Evolutionary conservation across 2,113 vertebrate species (phyloP).

Genomic region (Phalacrocorax carbo): DNA sequence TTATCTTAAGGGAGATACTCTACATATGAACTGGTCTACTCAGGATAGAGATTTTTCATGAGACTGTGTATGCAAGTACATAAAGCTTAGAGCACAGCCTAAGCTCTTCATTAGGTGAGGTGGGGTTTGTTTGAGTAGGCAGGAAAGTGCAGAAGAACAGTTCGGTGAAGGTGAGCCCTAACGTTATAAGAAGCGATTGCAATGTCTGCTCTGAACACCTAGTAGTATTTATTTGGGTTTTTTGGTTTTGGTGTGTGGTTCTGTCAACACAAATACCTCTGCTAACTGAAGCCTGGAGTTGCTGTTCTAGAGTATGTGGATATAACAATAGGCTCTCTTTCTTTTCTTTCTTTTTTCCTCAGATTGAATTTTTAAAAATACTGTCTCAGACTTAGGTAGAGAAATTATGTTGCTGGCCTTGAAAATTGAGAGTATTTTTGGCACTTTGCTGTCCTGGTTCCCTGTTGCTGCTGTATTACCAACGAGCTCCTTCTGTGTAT

Average conservation of each 20-base stretch:
- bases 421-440: background rate
- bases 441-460: background rate
- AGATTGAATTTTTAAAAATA: background rate
- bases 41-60: background rate
- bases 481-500: background rate
- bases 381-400: background rate
- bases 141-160: background rate
- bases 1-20: background rate
- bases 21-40: background rate
- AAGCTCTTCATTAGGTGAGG: background rate
- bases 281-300: background rate
- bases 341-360: too few species aligned
- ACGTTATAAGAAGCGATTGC: background rate
- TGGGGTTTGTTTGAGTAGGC: background rate
- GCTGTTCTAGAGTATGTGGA: background rate
- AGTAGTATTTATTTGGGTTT: background rate
- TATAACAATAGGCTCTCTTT: background rate
- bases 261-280: background rate
- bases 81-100: background rate
- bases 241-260: background rate
- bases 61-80: rapidly evolving
- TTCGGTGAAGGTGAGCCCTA: background rate
- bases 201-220: background rate
- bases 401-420: background rate
- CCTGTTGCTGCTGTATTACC: background rate